Base-by-base conservation (phyloP, 2,113 vertebrate genomes). In the Myiozetetes cayanensis region DNA sequence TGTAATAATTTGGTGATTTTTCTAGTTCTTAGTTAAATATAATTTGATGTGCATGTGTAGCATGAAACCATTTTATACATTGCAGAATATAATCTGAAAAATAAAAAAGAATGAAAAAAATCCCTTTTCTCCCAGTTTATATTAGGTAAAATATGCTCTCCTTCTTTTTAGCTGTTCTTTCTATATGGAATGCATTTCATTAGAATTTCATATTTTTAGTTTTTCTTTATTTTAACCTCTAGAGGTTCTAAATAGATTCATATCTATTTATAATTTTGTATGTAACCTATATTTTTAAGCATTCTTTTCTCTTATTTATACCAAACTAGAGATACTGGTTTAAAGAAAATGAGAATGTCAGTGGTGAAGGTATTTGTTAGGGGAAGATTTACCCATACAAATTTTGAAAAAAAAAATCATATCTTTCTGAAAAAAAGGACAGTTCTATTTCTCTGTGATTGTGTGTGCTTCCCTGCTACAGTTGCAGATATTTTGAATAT, bases 401-500 rank as follows among this genome's bases (percentile, higher is more conserved):
- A 50, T 85, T 58, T 70, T 31, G 24, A 52, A 87, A 85, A 46
- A 85, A 46, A 37, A n/a, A 21, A 1, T 17, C 0, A 22, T 12
- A 0, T 68, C 12, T 58, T 72, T 76, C n/a, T 67, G 67, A 6
- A 20, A 59, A 37, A 71, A 50, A 72, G 7, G 4, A 7, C 12
- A 25, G 24, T 78, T 89, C 43, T 0, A 8, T 91, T 93, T 94
- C n/a, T 84, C 19, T 65, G 41, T 72, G 78, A 35, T 50, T 33
- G 27, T 76, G 5, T 81, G 28, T 93, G 33, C 49, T 86, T 68
- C 28, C 28, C 59, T 93, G 94, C 73, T 92, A 90, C 80, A 89
- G 88, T 81, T 93, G 85, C 72, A 89, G 77, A 79, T 93, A 96
- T 90, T 94, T 95, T 91, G 85, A 95, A 90, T 94, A 47, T 82